Conservation (phyloP, 2,797 vertebrate species). For the Channa striata region DNA sequence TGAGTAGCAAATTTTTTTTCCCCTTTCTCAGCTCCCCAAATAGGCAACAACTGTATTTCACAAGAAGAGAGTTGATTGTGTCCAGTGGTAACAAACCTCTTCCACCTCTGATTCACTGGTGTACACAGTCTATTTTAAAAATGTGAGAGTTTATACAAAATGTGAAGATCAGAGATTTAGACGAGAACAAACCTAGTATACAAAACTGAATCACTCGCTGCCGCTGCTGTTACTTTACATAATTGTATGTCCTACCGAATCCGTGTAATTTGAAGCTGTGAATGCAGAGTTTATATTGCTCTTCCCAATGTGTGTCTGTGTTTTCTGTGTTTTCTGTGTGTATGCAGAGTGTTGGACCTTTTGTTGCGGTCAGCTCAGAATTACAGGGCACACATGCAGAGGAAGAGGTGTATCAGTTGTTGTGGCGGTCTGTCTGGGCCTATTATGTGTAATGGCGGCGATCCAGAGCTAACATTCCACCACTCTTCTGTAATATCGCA, state of each 20-base stretch:
- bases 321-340: constrained; percentile 10
- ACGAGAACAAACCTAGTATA: background rate
- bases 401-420: constrained; percentile 63
- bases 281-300: constrained; percentile 16
- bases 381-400: constrained; percentile 55
- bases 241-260: background rate
- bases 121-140: constrained; percentile 16
- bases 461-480: constrained; percentile 84
- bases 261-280: constrained; percentile 4
- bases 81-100: constrained; percentile 26
- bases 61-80: constrained; percentile 38
- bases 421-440: constrained; percentile 54
- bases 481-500: constrained; percentile 76
- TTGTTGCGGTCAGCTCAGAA: constrained; percentile 50
- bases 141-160: background rate
- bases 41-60: constrained; percentile 60
- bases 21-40: constrained; percentile 61
- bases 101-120: constrained; percentile 44
- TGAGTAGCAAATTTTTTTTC: constrained; percentile 51
- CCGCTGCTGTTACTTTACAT: background rate
- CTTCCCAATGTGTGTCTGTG: constrained; percentile 2
- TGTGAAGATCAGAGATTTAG: background rate
- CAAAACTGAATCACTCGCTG: background rate
- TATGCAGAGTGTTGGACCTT: constrained; percentile 23
- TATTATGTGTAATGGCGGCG: constrained; percentile 67